phyloP scores from a whole-genome alignment of 2,113 vertebrate species.

The Sinocyclocheilus anshuiensis region DNA sequence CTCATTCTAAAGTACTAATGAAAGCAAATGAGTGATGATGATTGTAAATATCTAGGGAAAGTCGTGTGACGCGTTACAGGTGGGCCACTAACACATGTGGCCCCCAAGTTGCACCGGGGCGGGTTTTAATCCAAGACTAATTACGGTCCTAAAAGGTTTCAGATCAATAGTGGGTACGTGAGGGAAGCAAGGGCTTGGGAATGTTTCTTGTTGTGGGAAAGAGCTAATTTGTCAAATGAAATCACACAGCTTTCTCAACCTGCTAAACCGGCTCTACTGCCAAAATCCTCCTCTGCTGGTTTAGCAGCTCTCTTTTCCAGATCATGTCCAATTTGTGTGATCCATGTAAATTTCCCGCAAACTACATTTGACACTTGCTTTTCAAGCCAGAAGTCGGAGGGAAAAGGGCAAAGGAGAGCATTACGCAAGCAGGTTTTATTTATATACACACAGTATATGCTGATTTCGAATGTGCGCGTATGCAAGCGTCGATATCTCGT shows the following conservation, averaged over 20 bases:
- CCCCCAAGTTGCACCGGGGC: conserved; percentile 15
- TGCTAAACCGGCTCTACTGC: conserved; percentile 36
- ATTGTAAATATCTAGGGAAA: conserved; percentile 3
- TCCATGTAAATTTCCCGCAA: conserved; percentile 39
- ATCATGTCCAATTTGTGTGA: conserved; percentile 47
- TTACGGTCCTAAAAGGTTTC: conserved; percentile 48
- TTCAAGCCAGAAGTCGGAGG: conserved; percentile 40
- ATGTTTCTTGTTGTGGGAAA: conserved; percentile 38
- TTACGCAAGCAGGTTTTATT: conserved; percentile 14
- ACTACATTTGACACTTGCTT: conserved; percentile 34
- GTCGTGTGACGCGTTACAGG: neutral
- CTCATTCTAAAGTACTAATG: conserved; percentile 15
- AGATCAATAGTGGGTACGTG: conserved; percentile 40
- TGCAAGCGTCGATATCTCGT: neutral
- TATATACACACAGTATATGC: neutral
- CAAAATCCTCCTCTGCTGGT: conserved; percentile 46
- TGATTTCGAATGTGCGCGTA: neutral
- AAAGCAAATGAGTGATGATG: conserved; percentile 34
- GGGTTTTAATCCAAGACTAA: conserved; percentile 51
- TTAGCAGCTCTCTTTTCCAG: conserved; percentile 42
- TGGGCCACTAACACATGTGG: conserved; percentile 1
- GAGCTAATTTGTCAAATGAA: conserved; percentile 56
- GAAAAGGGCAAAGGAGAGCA: conserved; percentile 22
- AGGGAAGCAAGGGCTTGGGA: conserved; percentile 45
- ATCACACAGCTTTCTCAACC: conserved; percentile 36